Evolutionary conservation across 2,888 invertebrate species (phyloP).

Genomic region (Ptilodon capucinus): DNA sequence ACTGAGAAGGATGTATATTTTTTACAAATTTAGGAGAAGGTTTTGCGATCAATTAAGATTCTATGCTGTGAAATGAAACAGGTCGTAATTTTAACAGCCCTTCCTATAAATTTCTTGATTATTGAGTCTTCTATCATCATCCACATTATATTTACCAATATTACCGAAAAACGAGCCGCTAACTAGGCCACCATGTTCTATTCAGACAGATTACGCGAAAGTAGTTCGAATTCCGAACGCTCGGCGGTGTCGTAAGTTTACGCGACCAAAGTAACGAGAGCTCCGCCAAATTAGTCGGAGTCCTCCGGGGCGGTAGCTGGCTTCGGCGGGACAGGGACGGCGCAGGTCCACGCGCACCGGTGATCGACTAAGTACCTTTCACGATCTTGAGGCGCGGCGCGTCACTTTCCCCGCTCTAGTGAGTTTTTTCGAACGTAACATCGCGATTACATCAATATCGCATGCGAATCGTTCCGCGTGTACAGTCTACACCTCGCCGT

Average conservation of each 20-base stretch:
- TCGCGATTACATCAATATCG: conserved; percentile 77
- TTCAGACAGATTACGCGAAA: conserved; percentile 77
- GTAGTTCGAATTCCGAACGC: conserved; percentile 78
- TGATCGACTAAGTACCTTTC: conserved; percentile 74
- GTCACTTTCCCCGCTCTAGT: conserved; percentile 79
- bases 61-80: too few relatives aligned
- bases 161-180: conserved; percentile 28
- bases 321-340: conserved; percentile 39
- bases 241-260: conserved; percentile 72
- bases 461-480: conserved; percentile 70
- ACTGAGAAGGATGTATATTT: too few relatives aligned
- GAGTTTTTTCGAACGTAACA: conserved; percentile 79
- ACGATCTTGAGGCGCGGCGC: conserved; percentile 71
- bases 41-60: too few relatives aligned
- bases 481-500: conserved; percentile 16
- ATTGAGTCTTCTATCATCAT: neutral
- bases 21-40: too few relatives aligned
- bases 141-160: conserved; percentile 15
- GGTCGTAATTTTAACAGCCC: neutral
- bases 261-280: conserved; percentile 51
- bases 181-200: conserved; percentile 68
- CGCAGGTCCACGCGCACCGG: conserved; percentile 54
- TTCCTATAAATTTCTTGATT: neutral
- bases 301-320: conserved; percentile 27
- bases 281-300: conserved; percentile 53